phyloP scores from a whole-genome alignment of 2,797 vertebrate species.

The Myiotriccus ornatus region DNA sequence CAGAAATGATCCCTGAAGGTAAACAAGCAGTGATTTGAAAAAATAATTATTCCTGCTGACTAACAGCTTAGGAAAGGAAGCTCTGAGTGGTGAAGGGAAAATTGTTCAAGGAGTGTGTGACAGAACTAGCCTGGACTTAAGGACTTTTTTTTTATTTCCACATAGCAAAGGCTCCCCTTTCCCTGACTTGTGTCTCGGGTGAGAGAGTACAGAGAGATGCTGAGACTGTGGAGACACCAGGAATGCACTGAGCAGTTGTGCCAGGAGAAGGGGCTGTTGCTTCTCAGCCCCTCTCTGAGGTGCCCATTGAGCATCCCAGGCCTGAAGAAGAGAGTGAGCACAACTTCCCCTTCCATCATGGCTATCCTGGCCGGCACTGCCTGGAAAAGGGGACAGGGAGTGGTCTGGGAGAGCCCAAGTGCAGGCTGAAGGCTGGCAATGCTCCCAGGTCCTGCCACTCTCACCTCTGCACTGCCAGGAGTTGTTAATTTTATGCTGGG shows the following conservation, averaged over 20 bases:
- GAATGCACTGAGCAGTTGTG: rapidly evolving
- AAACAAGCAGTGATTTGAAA: background rate
- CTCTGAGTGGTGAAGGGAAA: background rate
- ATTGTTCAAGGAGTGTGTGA: background rate
- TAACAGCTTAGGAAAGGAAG: background rate
- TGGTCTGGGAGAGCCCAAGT: background rate
- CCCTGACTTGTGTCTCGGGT: background rate
- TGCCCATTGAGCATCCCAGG: background rate
- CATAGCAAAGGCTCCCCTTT: background rate
- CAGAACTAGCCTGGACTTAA: background rate
- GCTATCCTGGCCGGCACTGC: background rate
- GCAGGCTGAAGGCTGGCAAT: background rate
- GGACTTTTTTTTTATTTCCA: background rate
- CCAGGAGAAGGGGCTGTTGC: background rate
- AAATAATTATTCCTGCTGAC: background rate
- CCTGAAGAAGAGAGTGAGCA: background rate
- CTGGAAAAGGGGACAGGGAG: background rate
- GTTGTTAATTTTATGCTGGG: background rate
- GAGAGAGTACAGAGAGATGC: background rate
- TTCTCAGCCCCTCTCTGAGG: background rate
- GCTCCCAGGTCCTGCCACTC: background rate
- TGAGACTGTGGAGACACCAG: background rate
- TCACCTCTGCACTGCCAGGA: background rate
- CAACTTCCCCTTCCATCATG: background rate
- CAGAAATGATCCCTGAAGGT: background rate